These are phyloP conservation scores for Cyclophora albipunctata DNA, from an alignment of 2,888 invertebrate genomes.

Conservation along the genomic window DNA sequence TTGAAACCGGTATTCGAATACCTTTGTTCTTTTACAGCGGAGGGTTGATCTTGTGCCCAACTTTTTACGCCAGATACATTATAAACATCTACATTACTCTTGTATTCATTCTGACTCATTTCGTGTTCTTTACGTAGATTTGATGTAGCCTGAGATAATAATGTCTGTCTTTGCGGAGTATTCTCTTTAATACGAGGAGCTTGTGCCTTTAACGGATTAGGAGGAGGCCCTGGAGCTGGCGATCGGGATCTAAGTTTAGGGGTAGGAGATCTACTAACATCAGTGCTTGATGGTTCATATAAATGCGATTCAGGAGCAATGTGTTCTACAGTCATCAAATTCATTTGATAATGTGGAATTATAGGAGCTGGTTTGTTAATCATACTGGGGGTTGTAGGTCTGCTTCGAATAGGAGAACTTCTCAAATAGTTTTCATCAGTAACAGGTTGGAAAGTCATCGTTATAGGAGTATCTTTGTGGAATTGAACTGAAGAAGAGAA, in stretches of 20 bases:
- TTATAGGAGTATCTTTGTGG: conserved; percentile 69
- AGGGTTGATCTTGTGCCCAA: conserved; percentile 58
- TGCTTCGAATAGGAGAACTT: conserved; percentile 70
- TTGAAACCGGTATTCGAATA: conserved; percentile 67
- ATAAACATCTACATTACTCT: conserved; percentile 46
- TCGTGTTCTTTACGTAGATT: conserved; percentile 65
- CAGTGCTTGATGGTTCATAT: conserved; percentile 77
- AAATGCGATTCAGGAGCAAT: conserved; percentile 74
- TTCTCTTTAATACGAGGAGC: conserved; percentile 77
- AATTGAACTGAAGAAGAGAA: conserved; percentile 39
- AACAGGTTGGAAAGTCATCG: conserved; percentile 80
- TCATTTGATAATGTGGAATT: conserved; percentile 87
- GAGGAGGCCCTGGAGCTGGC: conserved; percentile 82
- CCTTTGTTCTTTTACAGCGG: conserved; percentile 60
- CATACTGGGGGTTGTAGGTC: conserved; percentile 81
- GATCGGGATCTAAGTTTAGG: conserved; percentile 79
- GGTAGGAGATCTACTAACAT: conserved; percentile 78
- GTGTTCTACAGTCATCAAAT: conserved; percentile 81
- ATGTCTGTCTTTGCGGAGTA: conserved; percentile 52
- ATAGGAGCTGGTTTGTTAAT: conserved; percentile 84
- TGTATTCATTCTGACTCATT: conserved; percentile 53
- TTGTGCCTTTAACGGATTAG: conserved; percentile 79
- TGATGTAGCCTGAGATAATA: conserved; percentile 44
- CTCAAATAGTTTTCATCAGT: conserved; percentile 71
- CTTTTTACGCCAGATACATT: conserved; percentile 39